Base-by-base conservation (phyloP, 2,797 vertebrate species). In the Phrynocephalus guinanensis region DNA sequence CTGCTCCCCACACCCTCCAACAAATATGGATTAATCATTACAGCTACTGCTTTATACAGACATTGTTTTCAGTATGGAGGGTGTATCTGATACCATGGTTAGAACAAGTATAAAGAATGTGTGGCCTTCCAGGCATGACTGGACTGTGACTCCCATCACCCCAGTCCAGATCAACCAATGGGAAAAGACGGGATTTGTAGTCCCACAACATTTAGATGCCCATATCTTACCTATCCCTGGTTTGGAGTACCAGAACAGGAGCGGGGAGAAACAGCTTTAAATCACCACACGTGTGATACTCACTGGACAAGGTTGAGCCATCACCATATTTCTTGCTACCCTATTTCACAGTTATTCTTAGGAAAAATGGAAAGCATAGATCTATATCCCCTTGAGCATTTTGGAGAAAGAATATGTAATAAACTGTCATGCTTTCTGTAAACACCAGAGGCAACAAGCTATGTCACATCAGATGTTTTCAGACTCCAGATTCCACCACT, bases 21-120 rank as follows among this genome's bases (percentile, higher is more conserved):
- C 70, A 50, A 66, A 80, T 79, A 91, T 83, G 91, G 86, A 70
- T 89, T 93, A 94, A 93, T 90, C 85, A 8, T 91, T 94, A 81
- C 30, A 52, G 82, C 3, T 91, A 85, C 79, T 88, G 0, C 11
- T 30, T 73, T 75, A 52, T 44, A 82, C 88, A 81, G 50, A 1
- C 1, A 6, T 89, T 1, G 80, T 87, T 0, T 3, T 73, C 0
- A 24, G 82, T 56, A 52, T n/a, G 2, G 15, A 38, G 44, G 24
- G 20, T 3, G 10, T 3, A 26, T n/a, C 15, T 82, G 80, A 44
- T 82, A 15, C 7, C 26, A 26, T 50, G 24, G 66, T 67, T 44
- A 68, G 18, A 82, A 26, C 15, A 48, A 2, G 66, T 13, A 24
- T 63, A 38, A 44, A 33, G 20, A 44, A 75, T 20, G 72, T 75